Base-by-base conservation (phyloP, 2,113 vertebrate species). In the Meleagris gallopavo region DNA sequence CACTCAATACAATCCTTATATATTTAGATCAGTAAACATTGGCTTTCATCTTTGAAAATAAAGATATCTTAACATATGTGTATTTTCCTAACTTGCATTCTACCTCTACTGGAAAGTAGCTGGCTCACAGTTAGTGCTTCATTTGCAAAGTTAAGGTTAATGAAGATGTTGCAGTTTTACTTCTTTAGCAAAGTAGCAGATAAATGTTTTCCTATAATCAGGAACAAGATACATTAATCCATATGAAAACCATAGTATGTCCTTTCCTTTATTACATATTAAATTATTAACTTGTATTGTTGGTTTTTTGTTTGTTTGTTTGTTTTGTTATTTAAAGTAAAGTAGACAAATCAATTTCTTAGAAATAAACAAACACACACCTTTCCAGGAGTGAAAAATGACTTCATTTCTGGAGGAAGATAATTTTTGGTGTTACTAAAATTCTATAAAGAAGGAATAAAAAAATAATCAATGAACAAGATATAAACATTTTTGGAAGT, bases 401-500 rank as follows among this genome's bases (percentile, higher is more conserved):
- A 97, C 95, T 99, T 99, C 99, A 99, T 99, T 98, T 99, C 99
- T 48, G 99, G 98, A 92, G 99, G 99, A 94, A 99, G 98, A 61
- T 99, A 99, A 96, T 99, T 99, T 98, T 99, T 99, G 95, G 99
- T 99, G 97, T 99, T 99, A 97, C 98, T 99, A 96, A 99, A 99
- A 97, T 99, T 99, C 99, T 99, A 97, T 60, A 97, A 97, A 52
- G 52, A 89, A 96, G 11, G 6, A 65, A 7, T 78, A 29, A 74
- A 70, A 46, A 18, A 74, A 25, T 8, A 41, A 88, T 52, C 40
- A 27, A 18, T 7, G 3, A 87, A 88, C 7, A 6, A 52, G 10
- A 66, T 14, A 43, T 2, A 67, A 27, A 40, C 3, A 69, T 77
- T 85, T 85, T 61, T 73, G 10, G 9, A 94, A 5, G 54, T 17